Percentiles rank a stretch among this genome's conserved stretches.
Conservation (phyloP, 2,888 invertebrate genomes). For the Caenorhabditis parvicauda region DNA sequence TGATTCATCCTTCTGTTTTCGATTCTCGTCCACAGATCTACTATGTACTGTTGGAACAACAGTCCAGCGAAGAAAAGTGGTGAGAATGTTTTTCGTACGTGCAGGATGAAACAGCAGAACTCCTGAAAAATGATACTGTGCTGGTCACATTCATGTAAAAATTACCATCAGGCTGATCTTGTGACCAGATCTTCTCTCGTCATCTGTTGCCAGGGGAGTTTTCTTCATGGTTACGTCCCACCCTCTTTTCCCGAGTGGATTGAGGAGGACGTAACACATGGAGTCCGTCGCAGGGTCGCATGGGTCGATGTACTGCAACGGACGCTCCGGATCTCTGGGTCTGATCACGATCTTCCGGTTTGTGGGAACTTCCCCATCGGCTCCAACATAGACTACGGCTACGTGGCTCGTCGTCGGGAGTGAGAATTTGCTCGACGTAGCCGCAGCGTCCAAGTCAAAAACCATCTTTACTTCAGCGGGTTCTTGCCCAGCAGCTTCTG, state of each 20-base stretch:
- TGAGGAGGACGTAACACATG: constrained; percentile 64
- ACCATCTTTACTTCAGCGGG: not conserved
- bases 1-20: constrained; percentile 61
- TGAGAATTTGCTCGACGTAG: not conserved
- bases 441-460: not conserved
- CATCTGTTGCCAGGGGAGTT: too few relatives aligned
- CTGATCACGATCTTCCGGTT: constrained; percentile 60
- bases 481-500: not conserved
- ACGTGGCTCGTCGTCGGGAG: constrained; percentile 26
- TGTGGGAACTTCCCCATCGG: constrained; percentile 20
- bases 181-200: too few relatives aligned
- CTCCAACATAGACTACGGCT: constrained; percentile 37
- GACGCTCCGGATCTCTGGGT: constrained; percentile 39
- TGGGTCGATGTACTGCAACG: too few relatives aligned
- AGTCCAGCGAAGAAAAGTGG: constrained; percentile 43
- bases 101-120: constrained; percentile 2
- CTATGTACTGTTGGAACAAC: constrained; percentile 61
- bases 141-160: too few relatives aligned
- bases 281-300: constrained; percentile 60
- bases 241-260: constrained; percentile 43
- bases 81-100: constrained; percentile 36
- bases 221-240: constrained; percentile 23
- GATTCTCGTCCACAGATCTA: constrained; percentile 63
- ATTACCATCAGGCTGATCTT: too few relatives aligned
- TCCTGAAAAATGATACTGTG: constrained; percentile 43